A percentile compares a stretch with the other conserved stretches of the same genome.
phyloP scores from a whole-genome alignment of 2,888 invertebrate species.

The Notodonta dromedarius region DNA sequence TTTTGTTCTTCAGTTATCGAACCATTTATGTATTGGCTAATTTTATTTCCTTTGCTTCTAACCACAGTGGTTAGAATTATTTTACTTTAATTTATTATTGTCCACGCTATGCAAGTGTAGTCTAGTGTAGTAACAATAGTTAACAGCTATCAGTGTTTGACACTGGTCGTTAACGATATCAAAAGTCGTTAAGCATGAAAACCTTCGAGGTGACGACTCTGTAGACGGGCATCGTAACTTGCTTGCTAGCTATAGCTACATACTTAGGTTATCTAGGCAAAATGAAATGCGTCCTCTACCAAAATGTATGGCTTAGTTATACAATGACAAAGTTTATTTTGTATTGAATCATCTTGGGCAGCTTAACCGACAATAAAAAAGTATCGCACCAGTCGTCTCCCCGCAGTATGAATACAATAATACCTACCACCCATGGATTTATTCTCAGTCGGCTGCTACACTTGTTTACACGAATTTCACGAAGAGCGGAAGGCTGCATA shows the following conservation, averaged over 20 bases:
- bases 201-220: neutral
- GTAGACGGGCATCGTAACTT: neutral
- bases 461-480: slow-evolving; percentile 75
- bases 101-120: no score
- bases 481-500: slow-evolving; percentile 74
- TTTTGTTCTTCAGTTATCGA: no score
- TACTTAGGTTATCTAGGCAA: neutral
- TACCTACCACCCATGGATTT: slow-evolving; percentile 54
- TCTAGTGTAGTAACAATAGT: no score
- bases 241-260: neutral
- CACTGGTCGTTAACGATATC: neutral
- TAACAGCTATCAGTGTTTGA: neutral
- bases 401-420: slow-evolving; percentile 63
- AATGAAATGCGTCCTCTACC: neutral
- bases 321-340: neutral
- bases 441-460: slow-evolving; percentile 61
- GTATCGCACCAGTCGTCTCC: slow-evolving; percentile 47
- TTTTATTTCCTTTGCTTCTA: no score
- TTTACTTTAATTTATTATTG: no score
- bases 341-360: slow-evolving; percentile 41
- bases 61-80: no score
- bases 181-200: neutral
- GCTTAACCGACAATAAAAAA: slow-evolving; percentile 48
- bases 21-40: no score
- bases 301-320: neutral